Conservation (phyloP, 2,797 vertebrate genomes). For the Takifugu rubripes region DNA sequence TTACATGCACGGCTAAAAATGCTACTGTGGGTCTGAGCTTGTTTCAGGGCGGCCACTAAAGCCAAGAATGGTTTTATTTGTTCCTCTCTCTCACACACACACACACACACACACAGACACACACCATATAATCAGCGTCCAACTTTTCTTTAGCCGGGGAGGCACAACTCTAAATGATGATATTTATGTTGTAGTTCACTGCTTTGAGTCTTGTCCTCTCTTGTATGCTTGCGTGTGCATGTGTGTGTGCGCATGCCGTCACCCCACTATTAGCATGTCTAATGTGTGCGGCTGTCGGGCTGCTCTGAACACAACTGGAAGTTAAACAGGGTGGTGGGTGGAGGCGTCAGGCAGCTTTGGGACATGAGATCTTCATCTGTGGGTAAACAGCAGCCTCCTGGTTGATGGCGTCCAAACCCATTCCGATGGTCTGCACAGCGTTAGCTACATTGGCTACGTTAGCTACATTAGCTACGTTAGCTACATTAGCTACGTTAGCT, state of each 20-base stretch:
- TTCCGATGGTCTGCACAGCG: no score
- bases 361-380: conserved; percentile 50
- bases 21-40: no score
- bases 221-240: conserved; percentile 38
- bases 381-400: conserved; percentile 38
- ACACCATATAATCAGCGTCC: conserved; percentile 63
- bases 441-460: no score
- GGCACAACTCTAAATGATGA: conserved; percentile 61
- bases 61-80: background rate
- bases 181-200: conserved; percentile 65
- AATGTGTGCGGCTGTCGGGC: conserved; percentile 58
- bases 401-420: conserved; percentile 11
- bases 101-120: background rate
- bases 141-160: conserved; percentile 55
- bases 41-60: no score
- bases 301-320: conserved; percentile 47
- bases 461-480: no score
- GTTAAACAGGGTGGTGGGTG: conserved; percentile 56
- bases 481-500: no score
- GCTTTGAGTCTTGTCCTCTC: conserved; percentile 51
- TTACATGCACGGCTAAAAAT: no score
- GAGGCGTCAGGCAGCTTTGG: conserved; percentile 25
- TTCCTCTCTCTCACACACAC: background rate
- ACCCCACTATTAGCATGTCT: conserved; percentile 63
- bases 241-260: conserved; percentile 14